A percentile compares a stretch with the other conserved stretches of the same genome.
Evolutionary conservation across 1,140 invertebrate genomes (phyloP).

Genomic region (Octopus sinensis): DNA sequence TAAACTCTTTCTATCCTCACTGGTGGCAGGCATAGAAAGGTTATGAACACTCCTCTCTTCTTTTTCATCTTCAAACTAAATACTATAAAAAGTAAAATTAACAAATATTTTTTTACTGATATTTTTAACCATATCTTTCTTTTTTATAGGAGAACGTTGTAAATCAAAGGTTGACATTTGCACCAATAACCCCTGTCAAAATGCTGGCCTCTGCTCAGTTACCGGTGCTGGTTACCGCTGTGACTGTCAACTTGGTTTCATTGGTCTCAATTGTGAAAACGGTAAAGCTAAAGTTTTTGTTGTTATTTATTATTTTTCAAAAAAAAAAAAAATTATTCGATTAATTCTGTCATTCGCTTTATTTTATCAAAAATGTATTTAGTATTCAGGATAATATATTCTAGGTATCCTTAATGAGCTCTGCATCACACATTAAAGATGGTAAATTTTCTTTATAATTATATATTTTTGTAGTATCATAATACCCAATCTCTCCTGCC

Average conservation of each 20-base stretch:
- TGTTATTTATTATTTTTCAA: neutral
- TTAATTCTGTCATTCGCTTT: neutral
- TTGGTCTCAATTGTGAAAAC: slow-evolving; percentile 74
- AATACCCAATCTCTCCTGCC: too few relatives aligned
- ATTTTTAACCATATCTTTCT: neutral
- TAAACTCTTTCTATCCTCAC: too few relatives aligned
- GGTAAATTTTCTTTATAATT: too few relatives aligned
- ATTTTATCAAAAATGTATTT: neutral
- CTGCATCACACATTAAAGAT: too few relatives aligned
- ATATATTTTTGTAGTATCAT: too few relatives aligned
- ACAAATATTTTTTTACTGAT: neutral
- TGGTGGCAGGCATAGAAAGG: too few relatives aligned
- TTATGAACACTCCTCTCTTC: too few relatives aligned
- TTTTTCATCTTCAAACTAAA: neutral
- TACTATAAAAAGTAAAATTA: neutral
- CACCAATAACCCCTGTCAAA: slow-evolving; percentile 72
- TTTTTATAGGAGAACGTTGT: slow-evolving; percentile 65
- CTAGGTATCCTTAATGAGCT: neutral
- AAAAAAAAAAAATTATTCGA: neutral
- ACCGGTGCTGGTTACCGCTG: slow-evolving; percentile 66
- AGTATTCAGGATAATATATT: neutral
- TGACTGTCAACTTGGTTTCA: slow-evolving; percentile 74
- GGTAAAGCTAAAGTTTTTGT: slow-evolving; percentile 31
- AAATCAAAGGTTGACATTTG: slow-evolving; percentile 66
- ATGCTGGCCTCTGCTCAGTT: slow-evolving; percentile 69